A percentile compares a stretch with the other conserved stretches of the same genome.
Conservation (phyloP, 2,888 invertebrate species). For the Cephonodes hylas region DNA sequence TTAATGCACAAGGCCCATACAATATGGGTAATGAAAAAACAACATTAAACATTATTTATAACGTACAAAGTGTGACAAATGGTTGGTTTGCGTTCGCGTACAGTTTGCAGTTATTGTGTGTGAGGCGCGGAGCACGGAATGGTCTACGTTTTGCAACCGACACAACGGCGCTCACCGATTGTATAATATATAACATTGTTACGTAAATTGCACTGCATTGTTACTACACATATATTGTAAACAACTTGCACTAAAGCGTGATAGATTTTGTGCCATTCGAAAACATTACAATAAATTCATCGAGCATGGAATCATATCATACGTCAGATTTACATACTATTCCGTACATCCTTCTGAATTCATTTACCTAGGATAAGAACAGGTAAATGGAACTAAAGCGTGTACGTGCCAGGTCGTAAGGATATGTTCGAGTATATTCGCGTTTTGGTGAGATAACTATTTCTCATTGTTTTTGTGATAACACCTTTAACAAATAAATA, state of each 20-base stretch:
- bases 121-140: neutral
- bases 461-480: no score
- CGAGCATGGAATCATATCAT: no score
- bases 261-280: neutral
- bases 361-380: no score
- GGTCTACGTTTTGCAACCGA: neutral
- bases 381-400: no score
- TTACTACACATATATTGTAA: neutral
- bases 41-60: neutral
- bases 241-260: neutral
- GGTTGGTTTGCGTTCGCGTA: neutral
- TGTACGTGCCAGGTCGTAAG: no score
- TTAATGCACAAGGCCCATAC: no score
- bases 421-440: no score
- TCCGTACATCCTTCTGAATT: no score
- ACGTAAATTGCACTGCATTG: neutral
- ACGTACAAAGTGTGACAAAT: neutral
- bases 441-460: no score
- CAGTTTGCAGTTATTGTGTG: neutral
- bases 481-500: no score
- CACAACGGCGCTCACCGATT: neutral
- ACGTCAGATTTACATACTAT: no score
- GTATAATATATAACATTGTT: constrained; percentile 2
- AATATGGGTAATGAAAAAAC: no score
- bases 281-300: neutral